Base-by-base conservation (phyloP, 2,888 invertebrate species). In the Timandra comae region DNA sequence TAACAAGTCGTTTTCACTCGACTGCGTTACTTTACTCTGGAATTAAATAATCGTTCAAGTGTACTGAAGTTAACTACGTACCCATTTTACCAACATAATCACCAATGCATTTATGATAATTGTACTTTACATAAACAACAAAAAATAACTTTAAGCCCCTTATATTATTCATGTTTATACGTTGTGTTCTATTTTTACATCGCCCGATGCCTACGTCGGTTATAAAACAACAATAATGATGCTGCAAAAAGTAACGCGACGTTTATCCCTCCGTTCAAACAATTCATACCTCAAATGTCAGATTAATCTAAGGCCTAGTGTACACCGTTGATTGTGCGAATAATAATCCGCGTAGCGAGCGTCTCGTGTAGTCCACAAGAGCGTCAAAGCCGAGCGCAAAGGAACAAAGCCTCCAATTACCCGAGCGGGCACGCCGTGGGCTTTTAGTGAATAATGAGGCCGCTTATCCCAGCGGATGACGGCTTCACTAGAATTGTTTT, bases 401-500 rank as follows among this genome's bases (percentile, higher is more conserved):
- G 77, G 77, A 79, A 81, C 79, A 82, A 81, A 82, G 80, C 78
- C 75, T 76, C 74, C 80, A 81, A 84, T 84, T 84, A 84, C 73
- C 78, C 68, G 64, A 68, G 69, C 74, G 68, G 66, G 79, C 80
- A 77, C 73, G 82, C 81, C 71, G 77, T 81, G 78, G 75, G 81
- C 80, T 80, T 82, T 84, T 81, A 81, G 80, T 81, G 79, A 81
- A 80, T 84, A 82, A 85, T 82, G 81, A 81, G 49, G 79, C 73
- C 73, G 80, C 77, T 82, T 82, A 81, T 76, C 74, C 76, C 67
- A 53, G 59, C 56, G 67, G 68, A 73, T 75, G 79, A 76, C 70
- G 76, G 73, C 66, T 75, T 69, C 75, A 71, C 73, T 78, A 63
- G 70, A 73, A 81, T 68, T 73, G 77, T 75, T 71, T 65, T 68